Conservation (phyloP, 2,888 invertebrate species). For the Dicycla oo region DNA sequence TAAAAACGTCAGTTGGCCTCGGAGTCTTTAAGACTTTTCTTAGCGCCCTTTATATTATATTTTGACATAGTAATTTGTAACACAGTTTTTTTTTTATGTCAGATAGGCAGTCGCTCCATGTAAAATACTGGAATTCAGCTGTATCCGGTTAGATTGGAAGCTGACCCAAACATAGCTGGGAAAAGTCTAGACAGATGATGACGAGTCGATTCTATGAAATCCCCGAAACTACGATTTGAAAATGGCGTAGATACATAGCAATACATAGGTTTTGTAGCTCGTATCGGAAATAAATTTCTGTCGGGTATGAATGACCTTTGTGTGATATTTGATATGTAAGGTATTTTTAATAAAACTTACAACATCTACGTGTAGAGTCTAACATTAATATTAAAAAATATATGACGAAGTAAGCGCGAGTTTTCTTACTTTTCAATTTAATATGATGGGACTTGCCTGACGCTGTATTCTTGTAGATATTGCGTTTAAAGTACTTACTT, state of each 20-base stretch:
- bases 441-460: not conserved
- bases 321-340: slow-evolving; percentile 1
- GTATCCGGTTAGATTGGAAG: no score
- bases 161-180: no score
- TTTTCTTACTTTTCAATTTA: not conserved
- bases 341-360: not conserved
- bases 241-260: not conserved
- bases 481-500: not conserved
- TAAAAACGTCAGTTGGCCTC: slow-evolving; percentile 71
- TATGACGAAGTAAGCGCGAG: no score
- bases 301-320: not conserved
- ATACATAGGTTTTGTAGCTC: not conserved
- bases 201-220: not conserved
- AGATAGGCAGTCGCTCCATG: no score
- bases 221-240: not conserved
- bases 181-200: not conserved
- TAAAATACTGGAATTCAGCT: no score
- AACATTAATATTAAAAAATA: no score
- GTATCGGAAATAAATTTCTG: not conserved
- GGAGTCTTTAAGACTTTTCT: slow-evolving; percentile 18
- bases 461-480: not conserved
- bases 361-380: no score
- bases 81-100: no score
- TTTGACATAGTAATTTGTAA: not conserved
- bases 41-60: not conserved